Evolutionary conservation across 2,888 invertebrate genomes (phyloP).

Genomic region (Dryadula phaetusa): DNA sequence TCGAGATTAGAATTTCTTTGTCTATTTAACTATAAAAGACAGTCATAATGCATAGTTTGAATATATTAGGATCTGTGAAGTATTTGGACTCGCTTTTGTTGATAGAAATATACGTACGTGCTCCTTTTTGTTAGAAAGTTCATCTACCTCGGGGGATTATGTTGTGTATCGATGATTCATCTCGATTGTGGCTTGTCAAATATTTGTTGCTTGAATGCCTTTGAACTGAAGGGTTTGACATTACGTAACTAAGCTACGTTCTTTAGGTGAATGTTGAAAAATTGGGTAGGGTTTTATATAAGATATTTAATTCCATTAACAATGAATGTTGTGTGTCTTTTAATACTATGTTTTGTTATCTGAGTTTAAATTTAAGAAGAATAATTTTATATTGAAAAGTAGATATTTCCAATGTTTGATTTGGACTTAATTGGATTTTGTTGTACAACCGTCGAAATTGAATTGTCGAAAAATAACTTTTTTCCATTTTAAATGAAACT

Average conservation of each 20-base stretch:
- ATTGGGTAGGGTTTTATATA: background rate
- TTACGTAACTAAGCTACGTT: background rate
- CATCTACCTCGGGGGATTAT: slow-evolving; percentile 63
- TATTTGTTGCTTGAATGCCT: slow-evolving; percentile 57
- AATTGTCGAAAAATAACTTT: too few relatives aligned
- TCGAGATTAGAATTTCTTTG: slow-evolving; percentile 68
- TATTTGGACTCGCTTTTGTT: slow-evolving; percentile 60
- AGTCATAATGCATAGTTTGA: slow-evolving; percentile 79
- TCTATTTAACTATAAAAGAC: slow-evolving; percentile 64
- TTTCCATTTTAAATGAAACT: too few relatives aligned
- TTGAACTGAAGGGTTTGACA: slow-evolving; percentile 42
- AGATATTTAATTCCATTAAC: too few relatives aligned
- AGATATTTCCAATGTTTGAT: background rate
- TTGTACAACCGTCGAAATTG: too few relatives aligned
- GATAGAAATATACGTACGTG: slow-evolving; percentile 53
- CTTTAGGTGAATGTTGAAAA: background rate
- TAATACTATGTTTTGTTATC: too few relatives aligned
- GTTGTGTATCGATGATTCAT: slow-evolving; percentile 63
- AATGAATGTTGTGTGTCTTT: too few relatives aligned
- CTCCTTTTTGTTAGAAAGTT: slow-evolving; percentile 60
- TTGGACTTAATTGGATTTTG: background rate
- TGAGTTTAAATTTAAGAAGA: background rate
- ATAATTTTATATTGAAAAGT: background rate
- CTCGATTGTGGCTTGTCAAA: slow-evolving; percentile 57
- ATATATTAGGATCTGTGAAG: slow-evolving; percentile 79